Base-by-base conservation (phyloP, 2,113 vertebrate species). In the Mastomys coucha region DNA sequence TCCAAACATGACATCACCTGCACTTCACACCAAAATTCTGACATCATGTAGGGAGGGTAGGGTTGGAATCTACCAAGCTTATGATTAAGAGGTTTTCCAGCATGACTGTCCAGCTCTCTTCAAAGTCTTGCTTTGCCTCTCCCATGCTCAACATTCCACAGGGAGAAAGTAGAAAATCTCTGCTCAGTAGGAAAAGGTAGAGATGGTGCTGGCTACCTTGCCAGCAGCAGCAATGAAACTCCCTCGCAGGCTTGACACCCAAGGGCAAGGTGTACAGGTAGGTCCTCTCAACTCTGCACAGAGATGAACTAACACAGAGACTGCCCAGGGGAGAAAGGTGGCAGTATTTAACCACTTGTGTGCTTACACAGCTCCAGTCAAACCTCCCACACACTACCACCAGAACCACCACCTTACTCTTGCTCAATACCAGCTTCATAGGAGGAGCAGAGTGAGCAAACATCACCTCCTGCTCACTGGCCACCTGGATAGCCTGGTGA, bases 321-420 rank as follows among this genome's bases (percentile, higher is more conserved):
- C 26, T 28, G 33, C 11, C 13, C 2, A 82, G 53, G 26, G 31
- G 24, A 89, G 96, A 75, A 70, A 96, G 91, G 76, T 88, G 97
- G 97, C 96, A 94, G 95, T 42, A 36, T 97, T 95, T 92, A 95
- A 96, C 94, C 84, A 87, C 28, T 63, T 65, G 70, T 53, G 42
- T 60, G 78, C 92, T 51, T 28, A 42, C 95, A 84, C 84, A 93
- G 63, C 45, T 20, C 63, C 16, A 12, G 49, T 31, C 56, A 10
- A 16, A 5, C 60, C 89, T 51, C 76, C 42, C 81, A 24, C 88
- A 33, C 39, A 45, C 51, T 49, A 53, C 20, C 77, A 20, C 31
- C 51, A 63, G 42, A 26, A 4, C 7, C 5, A 17, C 33, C 90
- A 14, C 33, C 22, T 7, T 7, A 22, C 75, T 96, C 95, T 97